These are phyloP conservation scores for Ophiothrix spiculata DNA, from an alignment of 35 echinoderm and acorn worm species.

Conservation along the genomic window DNA sequence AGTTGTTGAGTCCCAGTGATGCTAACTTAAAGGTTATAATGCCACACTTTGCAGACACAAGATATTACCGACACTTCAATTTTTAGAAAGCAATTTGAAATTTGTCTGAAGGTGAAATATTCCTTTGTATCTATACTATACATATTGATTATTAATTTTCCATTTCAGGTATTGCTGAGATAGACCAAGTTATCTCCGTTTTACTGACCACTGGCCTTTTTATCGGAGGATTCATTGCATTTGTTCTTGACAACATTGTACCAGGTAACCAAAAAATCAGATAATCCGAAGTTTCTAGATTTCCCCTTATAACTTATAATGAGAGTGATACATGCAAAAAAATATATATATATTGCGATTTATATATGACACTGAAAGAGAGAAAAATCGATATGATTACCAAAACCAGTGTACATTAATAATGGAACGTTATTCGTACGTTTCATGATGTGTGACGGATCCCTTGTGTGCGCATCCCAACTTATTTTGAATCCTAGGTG, in stretches of 20 bases:
- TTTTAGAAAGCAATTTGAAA: too few species aligned
- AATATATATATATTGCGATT: background rate
- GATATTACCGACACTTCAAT: too few species aligned
- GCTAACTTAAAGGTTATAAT: too few species aligned
- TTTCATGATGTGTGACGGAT: too few species aligned
- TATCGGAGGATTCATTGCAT: slow-evolving; percentile 71
- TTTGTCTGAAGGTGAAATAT: too few species aligned
- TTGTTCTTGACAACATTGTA: slow-evolving; percentile 85
- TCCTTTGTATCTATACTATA: too few species aligned
- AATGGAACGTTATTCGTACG: background rate
- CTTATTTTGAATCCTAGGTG: too few species aligned
- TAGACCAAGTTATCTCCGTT: slow-evolving; percentile 76
- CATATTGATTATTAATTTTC: background rate
- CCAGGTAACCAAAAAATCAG: slow-evolving; percentile 46
- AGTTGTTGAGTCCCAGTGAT: too few species aligned
- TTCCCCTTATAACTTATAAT: background rate
- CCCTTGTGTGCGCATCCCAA: too few species aligned
- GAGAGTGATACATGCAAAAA: background rate
- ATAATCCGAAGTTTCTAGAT: too few species aligned
- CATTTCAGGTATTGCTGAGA: slow-evolving; percentile 38
- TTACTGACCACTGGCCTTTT: slow-evolving; percentile 86
- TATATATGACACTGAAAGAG: background rate
- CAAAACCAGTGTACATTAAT: too few species aligned
- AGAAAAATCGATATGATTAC: background rate
- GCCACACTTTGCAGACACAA: too few species aligned